These are phyloP conservation scores for Bos indicus DNA, from an alignment of 2,113 vertebrate species.

Conservation along the genomic window DNA sequence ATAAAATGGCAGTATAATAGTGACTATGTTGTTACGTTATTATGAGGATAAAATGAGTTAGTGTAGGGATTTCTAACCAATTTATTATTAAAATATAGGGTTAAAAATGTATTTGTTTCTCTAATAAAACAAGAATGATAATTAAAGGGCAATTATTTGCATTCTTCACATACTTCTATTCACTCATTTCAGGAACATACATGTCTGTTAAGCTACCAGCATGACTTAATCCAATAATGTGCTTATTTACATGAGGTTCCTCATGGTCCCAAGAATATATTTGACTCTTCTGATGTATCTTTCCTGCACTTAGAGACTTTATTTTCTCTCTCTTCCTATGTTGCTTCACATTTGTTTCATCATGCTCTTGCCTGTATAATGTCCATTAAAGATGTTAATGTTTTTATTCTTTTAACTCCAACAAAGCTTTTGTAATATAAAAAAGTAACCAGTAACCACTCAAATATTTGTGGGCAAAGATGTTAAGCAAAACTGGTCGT, in stretches of 20 bases:
- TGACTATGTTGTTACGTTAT: accelerated
- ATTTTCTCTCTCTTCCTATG: not conserved
- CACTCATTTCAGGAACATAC: not conserved
- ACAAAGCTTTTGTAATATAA: not conserved
- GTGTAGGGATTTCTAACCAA: not conserved
- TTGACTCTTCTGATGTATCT: not conserved
- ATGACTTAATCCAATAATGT: not conserved
- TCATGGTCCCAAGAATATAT: not conserved
- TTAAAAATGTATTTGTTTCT: not conserved
- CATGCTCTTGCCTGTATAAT: not conserved
- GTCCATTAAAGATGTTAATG: not conserved
- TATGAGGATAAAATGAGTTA: not conserved
- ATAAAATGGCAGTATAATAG: not conserved
- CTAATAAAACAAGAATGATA: not conserved
- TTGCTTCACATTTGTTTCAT: not conserved
- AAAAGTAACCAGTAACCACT: not conserved
- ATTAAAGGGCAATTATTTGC: not conserved
- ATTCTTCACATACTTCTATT: not conserved
- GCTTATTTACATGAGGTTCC: not conserved
- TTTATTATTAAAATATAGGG: not conserved
- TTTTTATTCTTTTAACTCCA: not conserved
- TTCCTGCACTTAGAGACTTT: not conserved
- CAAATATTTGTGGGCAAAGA: not conserved
- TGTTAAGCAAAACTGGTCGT: not conserved
- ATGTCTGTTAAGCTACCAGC: not conserved